phyloP scores from a whole-genome alignment of 2,797 vertebrate genomes.

The Gymnodraco acuticeps region DNA sequence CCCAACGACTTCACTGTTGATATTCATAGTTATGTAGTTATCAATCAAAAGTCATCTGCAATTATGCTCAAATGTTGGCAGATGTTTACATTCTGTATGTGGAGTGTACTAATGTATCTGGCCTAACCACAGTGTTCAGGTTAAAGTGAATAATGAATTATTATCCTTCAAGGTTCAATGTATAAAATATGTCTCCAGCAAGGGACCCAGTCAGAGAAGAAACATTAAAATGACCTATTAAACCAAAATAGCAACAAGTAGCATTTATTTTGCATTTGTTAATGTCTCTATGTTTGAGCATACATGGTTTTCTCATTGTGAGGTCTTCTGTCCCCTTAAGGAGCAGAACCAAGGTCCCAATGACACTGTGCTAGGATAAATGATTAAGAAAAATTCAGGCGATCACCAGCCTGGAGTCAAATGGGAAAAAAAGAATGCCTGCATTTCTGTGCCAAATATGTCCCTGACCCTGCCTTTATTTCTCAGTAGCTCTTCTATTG shows the following conservation, averaged over 20 bases:
- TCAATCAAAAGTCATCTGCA: not conserved
- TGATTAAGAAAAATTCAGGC: conserved; percentile 3
- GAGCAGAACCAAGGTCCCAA: conserved; percentile 13
- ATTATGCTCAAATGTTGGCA: not conserved
- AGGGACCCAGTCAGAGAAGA: not conserved
- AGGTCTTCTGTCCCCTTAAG: conserved; percentile 41
- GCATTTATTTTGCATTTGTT: conserved; percentile 31
- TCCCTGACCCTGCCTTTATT: conserved; percentile 30
- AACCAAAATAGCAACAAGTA: conserved; percentile 1
- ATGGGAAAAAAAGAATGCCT: conserved; percentile 21
- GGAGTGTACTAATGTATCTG: not conserved
- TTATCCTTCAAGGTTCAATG: conserved; percentile 24
- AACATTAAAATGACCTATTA: not conserved
- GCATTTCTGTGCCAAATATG: conserved; percentile 31
- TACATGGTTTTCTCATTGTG: conserved; percentile 15
- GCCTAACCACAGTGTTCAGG: not conserved
- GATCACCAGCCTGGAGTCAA: conserved; percentile 30
- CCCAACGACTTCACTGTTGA: not conserved
- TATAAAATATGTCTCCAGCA: not conserved
- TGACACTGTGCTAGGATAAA: conserved; percentile 26
- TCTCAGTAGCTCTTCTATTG: conserved; percentile 38
- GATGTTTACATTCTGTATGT: not conserved
- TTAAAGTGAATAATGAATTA: conserved; percentile 20
- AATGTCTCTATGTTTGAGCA: conserved; percentile 22
- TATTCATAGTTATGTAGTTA: not conserved